Base-by-base conservation (phyloP, 2,888 invertebrate species). In the Agrochola lota region DNA sequence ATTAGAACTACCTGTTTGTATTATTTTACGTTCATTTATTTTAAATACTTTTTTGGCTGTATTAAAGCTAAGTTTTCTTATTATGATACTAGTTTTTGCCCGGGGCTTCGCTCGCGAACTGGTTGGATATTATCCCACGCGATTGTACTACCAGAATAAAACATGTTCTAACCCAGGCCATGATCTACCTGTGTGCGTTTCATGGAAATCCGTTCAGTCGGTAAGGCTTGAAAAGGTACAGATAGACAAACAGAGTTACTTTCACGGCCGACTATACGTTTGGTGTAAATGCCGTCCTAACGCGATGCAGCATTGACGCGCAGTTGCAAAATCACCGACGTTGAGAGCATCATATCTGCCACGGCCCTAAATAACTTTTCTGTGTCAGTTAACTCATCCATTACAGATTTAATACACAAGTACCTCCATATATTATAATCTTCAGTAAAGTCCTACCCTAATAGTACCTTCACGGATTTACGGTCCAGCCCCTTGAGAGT, bases 401-500 rank as follows among this genome's bases (percentile, higher is more conserved):
- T 35, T 35, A 77, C 17, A 12, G 1, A 23, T 20, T n/a, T 79
- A 55, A 57, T 23, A 57, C 12, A 46, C 15, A 40, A 71, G 46
- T 69, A 23, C 0, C 30, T 71, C 30, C 46, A 79, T 23, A 64
- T 17, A 59, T 72, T 43, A 63, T 57, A 72, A 78, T 72, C 49
- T 35, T 17, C 30, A 5, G 17, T 17, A 59, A 72, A 52, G 40
- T 35, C 59, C 8, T 35, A 23, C 35, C 43, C 80, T 80, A 35
- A 66, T 11, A 80, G 35, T 80, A 80, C 35, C 43, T 80, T 66
- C 43, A 40, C 30, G 17, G 49, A 59, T 73, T 80, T 80, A 78
- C 2, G 52, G n/a, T 15, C 49, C 17, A 23, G 73, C 3, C 80
- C 59, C 59, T 52, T 17, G 43, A 59, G 59, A 59, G 7, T 66